These are phyloP conservation scores for Nemoura dubitans DNA, from an alignment of 2,888 invertebrate genomes.

Conservation along the genomic window DNA sequence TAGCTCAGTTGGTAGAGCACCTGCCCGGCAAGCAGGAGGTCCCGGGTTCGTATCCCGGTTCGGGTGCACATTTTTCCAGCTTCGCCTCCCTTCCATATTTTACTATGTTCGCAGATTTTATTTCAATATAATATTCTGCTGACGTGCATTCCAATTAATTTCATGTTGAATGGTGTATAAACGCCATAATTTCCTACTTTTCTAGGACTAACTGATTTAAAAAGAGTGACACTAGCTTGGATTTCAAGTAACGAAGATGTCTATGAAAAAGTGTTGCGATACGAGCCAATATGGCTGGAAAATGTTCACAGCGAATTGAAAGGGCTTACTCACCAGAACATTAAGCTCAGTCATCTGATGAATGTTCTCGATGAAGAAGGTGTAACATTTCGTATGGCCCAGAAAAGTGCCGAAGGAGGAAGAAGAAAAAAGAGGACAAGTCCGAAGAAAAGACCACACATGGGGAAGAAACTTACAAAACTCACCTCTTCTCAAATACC, in stretches of 20 bases:
- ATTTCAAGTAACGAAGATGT: conserved; percentile 58
- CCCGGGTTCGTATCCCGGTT: no score
- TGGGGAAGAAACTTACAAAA: not conserved
- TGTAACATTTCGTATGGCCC: conserved; percentile 30
- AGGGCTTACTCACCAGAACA: conserved; percentile 59
- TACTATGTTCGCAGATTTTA: no score
- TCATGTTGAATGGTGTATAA: no score
- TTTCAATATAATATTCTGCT: no score
- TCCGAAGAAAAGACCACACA: conserved; percentile 16
- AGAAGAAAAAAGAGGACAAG: conserved; percentile 10
- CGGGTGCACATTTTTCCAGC: no score
- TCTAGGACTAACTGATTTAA: conserved; percentile 45
- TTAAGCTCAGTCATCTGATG: conserved; percentile 60
- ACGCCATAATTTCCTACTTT: no score
- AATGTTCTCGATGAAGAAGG: conserved; percentile 64
- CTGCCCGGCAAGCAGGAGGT: no score
- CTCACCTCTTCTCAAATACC: not conserved
- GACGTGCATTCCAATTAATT: no score
- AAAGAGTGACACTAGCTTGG: conserved; percentile 54
- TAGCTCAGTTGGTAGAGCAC: no score
- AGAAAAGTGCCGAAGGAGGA: not conserved
- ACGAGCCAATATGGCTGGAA: conserved; percentile 64
- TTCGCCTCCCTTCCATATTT: no score
- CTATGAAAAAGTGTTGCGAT: conserved; percentile 61
- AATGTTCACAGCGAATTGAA: conserved; percentile 60